Conservation (phyloP, 2,888 invertebrate genomes). For the Agrochola lychnidis region DNA sequence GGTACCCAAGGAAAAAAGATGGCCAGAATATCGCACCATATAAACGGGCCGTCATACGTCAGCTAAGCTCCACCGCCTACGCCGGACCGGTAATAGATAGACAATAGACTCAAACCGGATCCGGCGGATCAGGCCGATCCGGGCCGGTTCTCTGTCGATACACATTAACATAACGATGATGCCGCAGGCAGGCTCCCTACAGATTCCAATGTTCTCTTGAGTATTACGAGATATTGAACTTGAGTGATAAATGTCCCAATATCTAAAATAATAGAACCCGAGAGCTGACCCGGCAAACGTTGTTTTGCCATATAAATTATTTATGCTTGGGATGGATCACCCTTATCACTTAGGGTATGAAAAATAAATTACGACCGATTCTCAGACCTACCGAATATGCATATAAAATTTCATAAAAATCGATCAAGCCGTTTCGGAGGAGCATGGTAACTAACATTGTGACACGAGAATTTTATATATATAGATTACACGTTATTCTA, state of each 20-base stretch:
- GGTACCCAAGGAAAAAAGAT: background rate
- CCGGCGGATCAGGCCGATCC: constrained; percentile 44
- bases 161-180: constrained; percentile 47
- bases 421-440: too few species aligned
- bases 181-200: constrained; percentile 14
- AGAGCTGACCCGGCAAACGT: too few species aligned
- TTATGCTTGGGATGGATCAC: too few species aligned
- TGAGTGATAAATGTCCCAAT: background rate
- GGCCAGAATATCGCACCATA: constrained; percentile 13
- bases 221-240: constrained; percentile 10
- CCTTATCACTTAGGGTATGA: too few species aligned
- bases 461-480: too few species aligned
- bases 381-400: too few species aligned
- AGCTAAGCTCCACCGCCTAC: constrained; percentile 65
- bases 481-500: too few species aligned
- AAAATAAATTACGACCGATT: too few species aligned
- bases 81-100: constrained; percentile 64
- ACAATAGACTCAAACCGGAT: constrained; percentile 70
- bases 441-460: too few species aligned
- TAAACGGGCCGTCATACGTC: constrained; percentile 35
- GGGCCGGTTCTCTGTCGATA: constrained; percentile 44
- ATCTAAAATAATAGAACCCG: background rate
- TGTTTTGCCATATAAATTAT: too few species aligned
- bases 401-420: too few species aligned
- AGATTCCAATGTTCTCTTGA: constrained; percentile 20